These are phyloP conservation scores for Nicator chloris DNA, from an alignment of 2,113 vertebrate genomes.

Conservation along the genomic window DNA sequence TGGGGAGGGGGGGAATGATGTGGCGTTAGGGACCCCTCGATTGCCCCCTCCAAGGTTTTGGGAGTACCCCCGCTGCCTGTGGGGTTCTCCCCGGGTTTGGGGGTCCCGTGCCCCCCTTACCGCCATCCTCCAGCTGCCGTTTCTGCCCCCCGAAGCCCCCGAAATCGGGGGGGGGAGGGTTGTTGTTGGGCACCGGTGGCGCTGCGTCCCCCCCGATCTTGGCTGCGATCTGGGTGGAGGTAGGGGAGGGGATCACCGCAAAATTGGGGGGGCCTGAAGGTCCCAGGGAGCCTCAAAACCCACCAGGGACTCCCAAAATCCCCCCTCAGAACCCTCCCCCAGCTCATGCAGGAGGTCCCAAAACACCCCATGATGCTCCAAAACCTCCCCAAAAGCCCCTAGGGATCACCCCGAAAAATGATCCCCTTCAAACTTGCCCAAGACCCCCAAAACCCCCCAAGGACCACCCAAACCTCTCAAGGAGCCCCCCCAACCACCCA, in stretches of 20 bases:
- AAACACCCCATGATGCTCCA: neutral
- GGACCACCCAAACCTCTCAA: neutral
- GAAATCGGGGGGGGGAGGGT: constrained; percentile 73
- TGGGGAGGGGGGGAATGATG: neutral
- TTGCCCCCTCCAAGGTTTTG: neutral
- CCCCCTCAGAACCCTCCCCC: neutral
- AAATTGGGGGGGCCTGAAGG: neutral
- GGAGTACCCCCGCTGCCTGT: neutral
- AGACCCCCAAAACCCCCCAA: neutral
- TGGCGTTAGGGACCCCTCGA: neutral
- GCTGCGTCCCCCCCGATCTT: constrained; percentile 89
- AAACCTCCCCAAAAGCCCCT: no score
- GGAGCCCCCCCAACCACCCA: no score
- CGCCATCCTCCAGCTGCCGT: constrained; percentile 90
- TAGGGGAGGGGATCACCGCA: neutral
- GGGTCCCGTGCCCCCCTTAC: constrained; percentile 53
- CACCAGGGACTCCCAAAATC: neutral
- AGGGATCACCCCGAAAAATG: neutral
- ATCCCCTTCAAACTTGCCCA: neutral
- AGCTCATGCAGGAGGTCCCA: no score
- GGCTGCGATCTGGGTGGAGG: constrained; percentile 82
- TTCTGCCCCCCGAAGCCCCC: constrained; percentile 83
- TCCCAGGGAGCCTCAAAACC: neutral
- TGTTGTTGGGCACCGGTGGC: constrained; percentile 80
- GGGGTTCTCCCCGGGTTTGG: no score